Evolutionary conservation across 2,797 vertebrate genomes (phyloP), one percentile per base, ranked within the genome.

Genomic region (Danio choprae): DNA sequence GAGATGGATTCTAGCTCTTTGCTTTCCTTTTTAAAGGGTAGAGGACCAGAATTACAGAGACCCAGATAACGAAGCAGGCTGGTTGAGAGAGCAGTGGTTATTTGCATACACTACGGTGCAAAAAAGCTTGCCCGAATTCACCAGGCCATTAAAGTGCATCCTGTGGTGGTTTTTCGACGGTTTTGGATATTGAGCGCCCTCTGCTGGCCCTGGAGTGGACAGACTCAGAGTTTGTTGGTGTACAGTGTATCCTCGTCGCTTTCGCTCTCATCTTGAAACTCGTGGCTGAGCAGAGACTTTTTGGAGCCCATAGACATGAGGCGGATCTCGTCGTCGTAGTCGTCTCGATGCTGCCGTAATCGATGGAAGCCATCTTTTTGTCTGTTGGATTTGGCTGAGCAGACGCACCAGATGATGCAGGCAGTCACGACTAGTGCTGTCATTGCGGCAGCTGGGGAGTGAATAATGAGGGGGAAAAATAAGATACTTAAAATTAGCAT

Each of bases 201-300:
- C 69, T 70, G 70, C 62, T 79, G 89, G 86, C 64, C 81, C 53
- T 15, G 63, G 56, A 50, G 38, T 20, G 48, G 63, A 65, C 48
- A 55, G 74, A 77, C 6, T 98, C 93, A 98, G 88, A 98, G 95
- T 89, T 98, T 98, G 94, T 97, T 99, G 87, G 96, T 95, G 77
- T 99, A 99, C 22, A 99, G 83, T 0, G 98, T 99, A 86, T 99
- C 97, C 84, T 99, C 97, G 1, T 99, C 97, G 13, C 97, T 99
- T 92, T 99, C 98, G 0, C 96, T 99, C 85, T 99, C 98, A 6
- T 99, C 98, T 93, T 98, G 97, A 91, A 99, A 99, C 81, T 99
- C 97, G 0, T 97, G 93, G 87, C 94, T 96, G 36, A 99, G 93
- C 59, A 99, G 94, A 5, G 96, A 98, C 84, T 99, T 99, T 90